Evolutionary conservation across 2,113 vertebrate genomes (phyloP), one percentile per base, ranked within the genome.

Genomic region (Oostethus manadensis): DNA sequence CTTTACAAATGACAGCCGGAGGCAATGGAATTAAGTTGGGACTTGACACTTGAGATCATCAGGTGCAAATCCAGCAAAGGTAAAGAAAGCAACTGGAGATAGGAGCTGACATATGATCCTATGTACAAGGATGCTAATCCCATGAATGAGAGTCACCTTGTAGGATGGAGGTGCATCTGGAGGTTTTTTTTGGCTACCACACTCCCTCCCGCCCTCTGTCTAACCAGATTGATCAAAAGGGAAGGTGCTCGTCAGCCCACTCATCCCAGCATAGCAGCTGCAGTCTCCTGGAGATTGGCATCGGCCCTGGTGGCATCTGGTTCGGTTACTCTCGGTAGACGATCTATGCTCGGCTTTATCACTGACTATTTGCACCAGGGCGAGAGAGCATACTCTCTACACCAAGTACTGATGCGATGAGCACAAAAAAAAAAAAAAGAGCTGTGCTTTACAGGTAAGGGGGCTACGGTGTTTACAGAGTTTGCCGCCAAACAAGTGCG

Each of bases 181-280:
- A 80, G 59, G 60, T 79, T 80, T 71, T 23, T 51, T 17, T 29
- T n/a, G 18, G 26, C 17, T 33, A 0, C 16, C 26, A 53, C 10
- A 13, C 13, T 50, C 40, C 53, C 59, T 71, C 71, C 77, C 10
- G 20, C 33, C 53, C 61, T 71, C 71, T 78, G 70, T 76, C 74
- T 50, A 50, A 67, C 57, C 78, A 84, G 86, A 87, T 76, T 78
- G 82, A 87, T 88, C 80, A 83, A 83, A 86, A 78, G 66, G 40
- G 81, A 87, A 79, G 65, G 69, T 59, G 40, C 54, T 68, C n/a
- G 71, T 70, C 71, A 68, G 75, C 72, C 79, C 62, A 76, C 82
- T 76, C 77, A 68, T 66, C 60, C 66, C 64, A 4, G 58, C 26
- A 13, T 74, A 75, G 76, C 77, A 80, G 76, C 76, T 71, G 76